Evolutionary conservation across 2,797 vertebrate genomes (phyloP).

Genomic region (Loriculus beryllinus): DNA sequence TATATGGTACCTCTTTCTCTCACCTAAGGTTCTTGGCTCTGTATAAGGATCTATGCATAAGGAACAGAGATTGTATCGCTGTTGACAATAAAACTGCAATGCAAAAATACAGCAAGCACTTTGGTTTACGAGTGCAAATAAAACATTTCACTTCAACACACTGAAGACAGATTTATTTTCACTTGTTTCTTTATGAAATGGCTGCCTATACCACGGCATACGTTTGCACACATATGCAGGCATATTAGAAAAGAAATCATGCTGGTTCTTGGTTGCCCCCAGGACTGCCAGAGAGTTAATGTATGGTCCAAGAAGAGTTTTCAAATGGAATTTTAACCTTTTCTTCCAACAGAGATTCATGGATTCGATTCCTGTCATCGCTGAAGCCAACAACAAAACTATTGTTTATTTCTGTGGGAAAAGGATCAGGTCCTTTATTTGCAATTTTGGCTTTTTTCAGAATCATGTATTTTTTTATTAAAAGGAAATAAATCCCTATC

Average conservation of each 20-base stretch:
- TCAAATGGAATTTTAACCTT: constrained; percentile 67
- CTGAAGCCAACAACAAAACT: constrained; percentile 64
- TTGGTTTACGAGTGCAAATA: constrained; percentile 58
- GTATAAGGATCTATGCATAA: background rate
- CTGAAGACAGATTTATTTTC: constrained; percentile 60
- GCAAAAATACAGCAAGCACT: constrained; percentile 60
- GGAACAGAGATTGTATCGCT: constrained; percentile 33
- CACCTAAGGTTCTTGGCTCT: constrained; percentile 1
- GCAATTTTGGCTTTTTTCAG: constrained; percentile 66
- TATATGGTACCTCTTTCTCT: constrained; percentile 9
- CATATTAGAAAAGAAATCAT: constrained; percentile 40
- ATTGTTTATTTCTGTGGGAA: constrained; percentile 69
- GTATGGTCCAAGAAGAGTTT: constrained; percentile 57
- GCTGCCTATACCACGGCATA: background rate
- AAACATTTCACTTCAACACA: constrained; percentile 53
- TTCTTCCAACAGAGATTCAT: constrained; percentile 44
- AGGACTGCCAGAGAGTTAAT: constrained; percentile 59
- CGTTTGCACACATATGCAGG: background rate
- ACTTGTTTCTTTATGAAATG: constrained; percentile 38
- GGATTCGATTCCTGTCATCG: constrained; percentile 36
- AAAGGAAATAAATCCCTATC: constrained; percentile 74
- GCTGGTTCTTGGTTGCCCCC: constrained; percentile 36
- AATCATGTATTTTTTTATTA: constrained; percentile 65
- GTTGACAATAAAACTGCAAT: constrained; percentile 63
- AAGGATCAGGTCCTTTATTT: constrained; percentile 67